Conservation (phyloP, 1,140 invertebrate genomes). For the Atopsyche davidsoni region DNA sequence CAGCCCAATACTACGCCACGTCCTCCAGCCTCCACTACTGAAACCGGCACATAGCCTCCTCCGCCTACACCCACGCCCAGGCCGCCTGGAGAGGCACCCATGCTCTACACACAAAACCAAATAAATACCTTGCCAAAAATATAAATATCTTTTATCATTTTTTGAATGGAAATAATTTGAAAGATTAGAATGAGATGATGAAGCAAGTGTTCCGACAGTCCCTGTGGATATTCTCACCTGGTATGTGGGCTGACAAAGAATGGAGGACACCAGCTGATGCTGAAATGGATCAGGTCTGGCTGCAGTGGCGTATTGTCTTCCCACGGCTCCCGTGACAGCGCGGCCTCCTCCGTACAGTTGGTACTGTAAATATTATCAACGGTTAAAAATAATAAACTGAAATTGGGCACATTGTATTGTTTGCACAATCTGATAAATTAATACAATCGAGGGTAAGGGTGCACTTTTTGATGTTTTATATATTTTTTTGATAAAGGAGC, state of each 20-base stretch:
- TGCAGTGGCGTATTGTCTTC: conserved; percentile 46
- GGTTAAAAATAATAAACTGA: too few species aligned
- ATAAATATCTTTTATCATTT: conserved; percentile 1
- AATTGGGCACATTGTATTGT: too few species aligned
- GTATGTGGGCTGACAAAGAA: conserved; percentile 82
- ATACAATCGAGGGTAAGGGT: too few species aligned
- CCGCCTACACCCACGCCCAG: conserved; percentile 22
- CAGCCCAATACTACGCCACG: conserved; percentile 39
- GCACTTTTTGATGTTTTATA: too few species aligned
- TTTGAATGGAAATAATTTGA: too few species aligned
- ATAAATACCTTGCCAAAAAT: conserved; percentile 1
- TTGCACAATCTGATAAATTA: too few species aligned
- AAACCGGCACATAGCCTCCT: conserved; percentile 33
- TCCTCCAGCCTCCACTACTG: conserved; percentile 23
- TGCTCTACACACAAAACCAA: conserved; percentile 20
- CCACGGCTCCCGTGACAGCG: conserved; percentile 62
- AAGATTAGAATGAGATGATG: too few species aligned
- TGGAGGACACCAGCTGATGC: conserved; percentile 84
- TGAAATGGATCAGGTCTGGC: conserved; percentile 69
- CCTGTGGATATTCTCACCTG: too few species aligned
- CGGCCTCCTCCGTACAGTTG: conserved; percentile 78
- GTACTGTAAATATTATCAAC: conserved; percentile 74
- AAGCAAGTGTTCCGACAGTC: too few species aligned
- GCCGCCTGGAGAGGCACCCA: conserved; percentile 28
- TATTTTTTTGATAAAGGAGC: too few species aligned